Evolutionary conservation across 2,797 vertebrate genomes (phyloP), one percentile per base, ranked within the genome.

Genomic region (Masticophis lateralis): DNA sequence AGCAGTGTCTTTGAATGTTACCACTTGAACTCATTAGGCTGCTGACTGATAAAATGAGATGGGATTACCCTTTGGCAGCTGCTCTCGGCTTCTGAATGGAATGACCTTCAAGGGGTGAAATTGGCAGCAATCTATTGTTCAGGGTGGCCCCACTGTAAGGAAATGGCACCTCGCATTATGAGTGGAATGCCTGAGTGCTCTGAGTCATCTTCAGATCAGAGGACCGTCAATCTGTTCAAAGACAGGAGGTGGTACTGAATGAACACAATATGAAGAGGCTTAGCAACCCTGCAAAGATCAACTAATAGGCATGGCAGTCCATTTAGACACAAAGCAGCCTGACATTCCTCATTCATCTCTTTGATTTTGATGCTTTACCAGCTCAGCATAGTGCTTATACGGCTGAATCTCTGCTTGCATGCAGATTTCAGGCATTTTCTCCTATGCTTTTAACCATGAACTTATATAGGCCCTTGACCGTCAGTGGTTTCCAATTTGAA

Each of bases 61-160:
- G 74, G 96, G 94, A 96, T 97, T 96, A 95, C 92, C 94, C 96
- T 95, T 96, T 94, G 92, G 95, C 96, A 96, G 92, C 92, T 92
- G 83, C 91, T 94, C 86, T 94, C 92, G 59, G 88, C 95, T 96
- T 96, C 93, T 92, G 93, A 95, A 95, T 93, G 92, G 92, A 96
- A 96, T 93, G 97, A 96, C 96, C 97, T 97, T 95, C 94, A 94
- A 90, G 53, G 93, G 93, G 94, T 92, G 94, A 96, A 95, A 96
- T 96, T 95, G 94, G 86, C 91, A 91, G 95, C 95, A 92, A 94
- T 92, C 94, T 94, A 32, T 95, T 97, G 93, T 96, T 94, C 94
- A 92, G 91, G 59, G 90, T 94, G 95, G 95, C 95, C 91, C 94
- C 91, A 88, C 66, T 61, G 93, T 96, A 94, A 94, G 94, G 93